phyloP scores from a whole-genome alignment of 2,888 invertebrate species.

The Drosophila imparisetae region DNA sequence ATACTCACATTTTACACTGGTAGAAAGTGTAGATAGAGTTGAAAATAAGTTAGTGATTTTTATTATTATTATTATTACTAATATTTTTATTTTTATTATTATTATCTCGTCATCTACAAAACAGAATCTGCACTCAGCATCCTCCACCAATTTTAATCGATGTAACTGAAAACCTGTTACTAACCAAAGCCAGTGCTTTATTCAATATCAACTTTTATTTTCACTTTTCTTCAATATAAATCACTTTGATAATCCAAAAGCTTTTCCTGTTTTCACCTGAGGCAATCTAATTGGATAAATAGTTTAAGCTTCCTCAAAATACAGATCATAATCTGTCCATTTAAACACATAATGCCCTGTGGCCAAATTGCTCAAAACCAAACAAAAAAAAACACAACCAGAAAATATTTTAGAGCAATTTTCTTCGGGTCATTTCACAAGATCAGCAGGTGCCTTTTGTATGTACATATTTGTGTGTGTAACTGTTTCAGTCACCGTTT shows the following conservation, averaged over 20 bases:
- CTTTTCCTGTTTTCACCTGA: slow-evolving; percentile 12
- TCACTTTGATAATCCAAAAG: neutral
- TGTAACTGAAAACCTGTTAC: neutral
- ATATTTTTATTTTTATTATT: neutral
- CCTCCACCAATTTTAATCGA: neutral
- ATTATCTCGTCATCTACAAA: neutral
- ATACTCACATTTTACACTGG: neutral
- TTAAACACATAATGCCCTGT: slow-evolving; percentile 11
- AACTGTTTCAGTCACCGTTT: slow-evolving; percentile 23
- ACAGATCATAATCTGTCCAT: slow-evolving; percentile 23
- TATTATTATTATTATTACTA: neutral
- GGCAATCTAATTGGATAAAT: slow-evolving; percentile 22
- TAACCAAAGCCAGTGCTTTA: neutral
- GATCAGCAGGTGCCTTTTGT: slow-evolving; percentile 56
- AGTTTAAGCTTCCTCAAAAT: slow-evolving; percentile 2
- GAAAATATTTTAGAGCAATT: slow-evolving; percentile 11
- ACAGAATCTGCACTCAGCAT: neutral
- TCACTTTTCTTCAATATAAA: neutral
- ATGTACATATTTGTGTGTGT: neutral
- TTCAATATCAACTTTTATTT: neutral
- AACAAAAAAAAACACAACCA: neutral
- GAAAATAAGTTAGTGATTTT: neutral
- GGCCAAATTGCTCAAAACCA: slow-evolving; percentile 7
- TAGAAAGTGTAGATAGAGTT: neutral
- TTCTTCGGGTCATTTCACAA: slow-evolving; percentile 34